Evolutionary conservation across 2,888 invertebrate species (phyloP).

Genomic region (Drosophila aldrichi): DNA sequence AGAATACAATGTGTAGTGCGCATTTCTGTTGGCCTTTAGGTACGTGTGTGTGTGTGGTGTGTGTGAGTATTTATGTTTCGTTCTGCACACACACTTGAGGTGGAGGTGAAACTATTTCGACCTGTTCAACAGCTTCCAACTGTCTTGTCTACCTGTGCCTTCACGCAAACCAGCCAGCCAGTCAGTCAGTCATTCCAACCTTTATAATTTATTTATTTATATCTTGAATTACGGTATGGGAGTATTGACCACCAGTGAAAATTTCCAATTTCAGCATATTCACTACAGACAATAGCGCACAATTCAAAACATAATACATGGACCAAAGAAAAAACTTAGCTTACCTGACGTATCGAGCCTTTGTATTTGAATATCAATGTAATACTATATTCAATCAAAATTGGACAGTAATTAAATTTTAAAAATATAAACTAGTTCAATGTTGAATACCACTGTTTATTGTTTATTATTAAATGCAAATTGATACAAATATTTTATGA

Average conservation of each 20-base stretch:
- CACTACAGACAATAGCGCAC: constrained; percentile 71
- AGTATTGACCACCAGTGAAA: constrained; percentile 83
- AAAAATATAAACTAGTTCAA: not conserved
- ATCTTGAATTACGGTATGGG: constrained; percentile 80
- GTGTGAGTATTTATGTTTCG: constrained; percentile 56
- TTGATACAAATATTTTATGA: not conserved
- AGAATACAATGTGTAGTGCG: constrained; percentile 76
- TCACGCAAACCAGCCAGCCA: constrained; percentile 48
- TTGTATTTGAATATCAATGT: not conserved
- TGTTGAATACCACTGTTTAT: not conserved
- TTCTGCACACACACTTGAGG: constrained; percentile 70
- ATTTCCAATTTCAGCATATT: constrained; percentile 81
- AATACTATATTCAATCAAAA: not conserved
- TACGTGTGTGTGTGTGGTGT: constrained; percentile 1
- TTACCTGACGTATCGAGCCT: not conserved
- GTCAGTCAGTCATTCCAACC: constrained; percentile 69
- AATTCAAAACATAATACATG: constrained; percentile 60
- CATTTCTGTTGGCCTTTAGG: constrained; percentile 32
- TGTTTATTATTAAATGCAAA: not conserved
- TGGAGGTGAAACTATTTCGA: constrained; percentile 78
- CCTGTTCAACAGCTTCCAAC: constrained; percentile 81
- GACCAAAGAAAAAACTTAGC: constrained; percentile 26
- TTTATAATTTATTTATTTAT: constrained; percentile 80
- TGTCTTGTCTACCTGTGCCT: constrained; percentile 64
- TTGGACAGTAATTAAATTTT: not conserved